Evolutionary conservation across 2,797 vertebrate genomes (phyloP), one percentile per base, ranked within the genome.

Genomic region (Hafferia zeledoni): DNA sequence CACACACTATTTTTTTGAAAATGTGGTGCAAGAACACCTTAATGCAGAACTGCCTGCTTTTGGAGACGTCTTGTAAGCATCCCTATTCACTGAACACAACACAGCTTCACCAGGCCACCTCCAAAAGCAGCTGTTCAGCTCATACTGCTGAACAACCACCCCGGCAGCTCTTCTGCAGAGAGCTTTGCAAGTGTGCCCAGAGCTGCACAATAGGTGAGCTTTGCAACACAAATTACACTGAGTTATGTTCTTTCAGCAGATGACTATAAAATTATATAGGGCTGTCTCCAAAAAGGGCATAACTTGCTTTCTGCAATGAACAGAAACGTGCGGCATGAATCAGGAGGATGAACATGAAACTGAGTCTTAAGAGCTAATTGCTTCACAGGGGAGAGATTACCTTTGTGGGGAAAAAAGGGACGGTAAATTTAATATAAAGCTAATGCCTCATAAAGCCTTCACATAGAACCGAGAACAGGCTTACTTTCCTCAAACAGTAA

Each of bases 211-310:
- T 11, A 79, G 23, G 67, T 49, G 74, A 95, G 90, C 55, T 79
- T 37, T 17, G 52, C 88, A 85, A 84, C 59, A 94, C 92, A 95
- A 92, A 95, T 95, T 83, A 92, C 75, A 31, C 53, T 63, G 86
- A 96, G 49, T 94, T 96, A 96, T 76, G 70, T 47, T 87, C 91
- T 83, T 90, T 41, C 63, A 63, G 77, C 55, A 72, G 88, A 79
- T 75, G 70, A 87, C 86, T 67, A 87, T 95, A 96, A 95, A 95
- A 96, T 93, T 95, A 94, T 93, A 95, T 82, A 63, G 90, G 52
- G 15, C 56, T 83, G 56, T 89, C 63, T 86, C n/a, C 72, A 72
- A 75, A 94, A 91, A 63, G 43, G 75, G 46, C 35, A 94, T 94
- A 83, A 87, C 83, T 89, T 82, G 65, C 82, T n/a, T 95, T 81